Conservation (phyloP, 1,140 invertebrate species). For the silkworm (Bombyx mori) region DNA sequence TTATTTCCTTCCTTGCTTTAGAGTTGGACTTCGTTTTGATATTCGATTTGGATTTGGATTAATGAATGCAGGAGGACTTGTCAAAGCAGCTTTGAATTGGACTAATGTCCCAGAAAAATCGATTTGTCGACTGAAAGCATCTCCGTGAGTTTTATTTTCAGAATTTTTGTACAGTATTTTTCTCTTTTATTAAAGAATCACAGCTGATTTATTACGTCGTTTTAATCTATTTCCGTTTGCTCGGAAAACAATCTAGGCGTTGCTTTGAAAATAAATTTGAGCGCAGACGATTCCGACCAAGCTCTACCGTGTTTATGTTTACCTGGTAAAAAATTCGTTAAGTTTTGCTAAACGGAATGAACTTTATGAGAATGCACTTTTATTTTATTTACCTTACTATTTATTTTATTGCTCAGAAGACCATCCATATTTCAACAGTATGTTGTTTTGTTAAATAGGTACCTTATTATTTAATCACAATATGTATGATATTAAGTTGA, state of each 20-base stretch:
- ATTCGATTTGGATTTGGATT: constrained; percentile 92
- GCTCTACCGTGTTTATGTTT: constrained; percentile 17
- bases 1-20: constrained; percentile 22
- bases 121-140: constrained; percentile 70
- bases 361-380: neutral
- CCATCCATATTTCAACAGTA: too few species aligned
- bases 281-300: too few species aligned
- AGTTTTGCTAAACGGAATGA: constrained; percentile 19
- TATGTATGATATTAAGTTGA: neutral
- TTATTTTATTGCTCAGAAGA: too few species aligned
- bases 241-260: too few species aligned
- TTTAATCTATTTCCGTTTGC: too few species aligned
- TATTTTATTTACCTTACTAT: neutral
- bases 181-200: too few species aligned
- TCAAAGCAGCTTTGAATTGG: constrained; percentile 83
- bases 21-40: constrained; percentile 81
- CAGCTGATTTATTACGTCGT: too few species aligned
- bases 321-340: constrained; percentile 36
- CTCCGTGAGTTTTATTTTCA: constrained; percentile 38
- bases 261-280: too few species aligned
- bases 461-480: neutral
- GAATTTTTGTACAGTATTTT: neutral
- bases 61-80: constrained; percentile 87
- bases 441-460: too few species aligned
- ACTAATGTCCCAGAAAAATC: constrained; percentile 81